A percentile compares a stretch with the other conserved stretches of the same genome.
Evolutionary conservation across 2,888 invertebrate genomes (phyloP).

Genomic region (Notodonta dromedarius): DNA sequence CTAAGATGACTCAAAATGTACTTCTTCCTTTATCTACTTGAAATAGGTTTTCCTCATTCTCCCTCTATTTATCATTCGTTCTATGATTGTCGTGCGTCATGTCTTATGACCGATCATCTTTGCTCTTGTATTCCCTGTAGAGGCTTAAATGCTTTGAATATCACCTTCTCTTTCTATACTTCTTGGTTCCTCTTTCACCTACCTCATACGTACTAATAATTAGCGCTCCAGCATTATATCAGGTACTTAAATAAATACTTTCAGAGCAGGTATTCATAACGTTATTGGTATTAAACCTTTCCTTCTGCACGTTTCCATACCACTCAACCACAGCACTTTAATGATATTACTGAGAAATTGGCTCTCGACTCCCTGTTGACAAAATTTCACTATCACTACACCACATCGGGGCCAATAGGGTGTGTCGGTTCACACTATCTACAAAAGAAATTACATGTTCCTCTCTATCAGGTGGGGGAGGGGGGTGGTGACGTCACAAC

Average conservation of each 20-base stretch:
- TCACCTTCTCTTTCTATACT: too few relatives aligned
- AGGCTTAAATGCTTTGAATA: too few relatives aligned
- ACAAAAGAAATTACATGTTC: constrained; percentile 80
- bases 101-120: too few relatives aligned
- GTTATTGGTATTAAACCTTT: constrained; percentile 43
- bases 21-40: too few relatives aligned
- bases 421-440: constrained; percentile 76
- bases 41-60: too few relatives aligned
- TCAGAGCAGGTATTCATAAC: constrained; percentile 16
- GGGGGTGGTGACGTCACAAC: constrained; percentile 64
- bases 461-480: constrained; percentile 58
- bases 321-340: constrained; percentile 51
- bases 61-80: too few relatives aligned
- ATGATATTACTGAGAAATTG: constrained; percentile 71
- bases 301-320: constrained; percentile 38
- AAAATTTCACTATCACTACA: constrained; percentile 68
- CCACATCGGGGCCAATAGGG: constrained; percentile 64
- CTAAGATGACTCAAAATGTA: too few relatives aligned
- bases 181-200: too few relatives aligned
- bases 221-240: not conserved
- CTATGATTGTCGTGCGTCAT: too few relatives aligned
- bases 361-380: constrained; percentile 63
- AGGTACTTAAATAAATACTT: not conserved
- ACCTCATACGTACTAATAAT: too few relatives aligned
- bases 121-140: too few relatives aligned